Evolutionary conservation across 1,140 invertebrate species (phyloP), one percentile per base, ranked within the genome.

Genomic region (Monomorium pharaonis): DNA sequence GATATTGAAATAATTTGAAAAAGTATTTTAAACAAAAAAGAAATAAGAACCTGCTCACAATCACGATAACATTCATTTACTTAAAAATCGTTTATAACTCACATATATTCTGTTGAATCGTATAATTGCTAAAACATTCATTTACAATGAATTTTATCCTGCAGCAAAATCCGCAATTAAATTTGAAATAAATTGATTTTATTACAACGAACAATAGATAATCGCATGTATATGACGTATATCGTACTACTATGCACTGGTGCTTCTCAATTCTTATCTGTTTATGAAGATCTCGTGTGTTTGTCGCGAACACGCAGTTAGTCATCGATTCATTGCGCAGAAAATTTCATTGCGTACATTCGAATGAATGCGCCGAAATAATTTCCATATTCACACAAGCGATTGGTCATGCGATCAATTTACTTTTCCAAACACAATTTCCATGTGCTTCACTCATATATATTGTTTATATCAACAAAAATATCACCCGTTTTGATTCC

Each of bases 71-170:
- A 83, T 58, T 83, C 54, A 83, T 74, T 74, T 58, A 33, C 51
- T 72, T 4, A 24, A 74, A 83, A 83, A 83, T 60, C 42, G 78
- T 49, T 72, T 42, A 42, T 63, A 80, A 44, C 14, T 74, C 42
- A 37, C 24, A 16, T 12, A 51, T 58, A 24, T 6, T 33, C 78
- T 30, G n/a, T 74, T 74, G 51, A 83, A 58, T 83, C 67, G 51
- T 37, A 83, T 83, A 83, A 83, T 83, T 83, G 78, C 78, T 58
- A 60, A 83, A 83, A 74, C 67, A 83, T 83, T n/a, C 67, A 60
- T 24, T 58, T 47, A 37, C 65, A 72, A 47, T 60, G 51, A 47
- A 83, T 83, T 83, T 83, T 58, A 83, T 58, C 51, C 51, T 9
- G 78, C 37, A 27, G 67, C 37, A 30, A 33, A 74, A 30, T 60